phyloP scores from a whole-genome alignment of 2,113 vertebrate genomes.

The Cinclus mexicanus region DNA sequence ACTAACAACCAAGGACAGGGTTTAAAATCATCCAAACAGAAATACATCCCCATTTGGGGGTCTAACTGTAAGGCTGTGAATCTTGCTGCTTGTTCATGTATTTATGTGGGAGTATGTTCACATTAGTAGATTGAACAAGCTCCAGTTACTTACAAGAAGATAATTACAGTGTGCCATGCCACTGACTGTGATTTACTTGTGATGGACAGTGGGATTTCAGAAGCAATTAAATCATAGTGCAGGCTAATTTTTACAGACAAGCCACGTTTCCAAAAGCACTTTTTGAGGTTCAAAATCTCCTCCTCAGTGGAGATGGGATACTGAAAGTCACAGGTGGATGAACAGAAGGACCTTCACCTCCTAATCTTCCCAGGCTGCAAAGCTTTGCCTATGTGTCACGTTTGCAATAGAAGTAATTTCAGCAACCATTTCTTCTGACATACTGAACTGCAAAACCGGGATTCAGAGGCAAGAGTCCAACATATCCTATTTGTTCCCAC shows the following conservation, averaged over 20 bases:
- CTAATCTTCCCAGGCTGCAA: background rate
- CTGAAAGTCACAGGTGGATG: background rate
- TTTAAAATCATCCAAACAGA: constrained; percentile 7
- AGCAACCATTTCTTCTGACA: background rate
- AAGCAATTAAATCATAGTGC: background rate
- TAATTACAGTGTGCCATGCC: background rate
- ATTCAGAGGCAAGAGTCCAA: background rate
- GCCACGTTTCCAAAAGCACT: background rate
- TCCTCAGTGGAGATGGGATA: background rate
- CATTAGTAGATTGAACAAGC: background rate
- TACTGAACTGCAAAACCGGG: background rate
- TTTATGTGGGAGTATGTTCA: background rate
- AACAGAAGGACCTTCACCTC: background rate
- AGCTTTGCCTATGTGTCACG: background rate
- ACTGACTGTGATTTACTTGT: background rate
- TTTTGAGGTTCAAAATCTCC: background rate
- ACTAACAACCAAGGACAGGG: background rate
- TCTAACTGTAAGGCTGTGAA: background rate
- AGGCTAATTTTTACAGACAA: background rate
- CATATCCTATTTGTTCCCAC: background rate
- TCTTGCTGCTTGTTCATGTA: background rate
- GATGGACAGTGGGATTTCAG: background rate
- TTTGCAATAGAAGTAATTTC: background rate
- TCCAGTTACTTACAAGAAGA: background rate
- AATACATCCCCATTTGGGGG: background rate